Evolutionary conservation across 1,140 invertebrate species (phyloP).

Genomic region (Daktulosphaira vitifoliae): DNA sequence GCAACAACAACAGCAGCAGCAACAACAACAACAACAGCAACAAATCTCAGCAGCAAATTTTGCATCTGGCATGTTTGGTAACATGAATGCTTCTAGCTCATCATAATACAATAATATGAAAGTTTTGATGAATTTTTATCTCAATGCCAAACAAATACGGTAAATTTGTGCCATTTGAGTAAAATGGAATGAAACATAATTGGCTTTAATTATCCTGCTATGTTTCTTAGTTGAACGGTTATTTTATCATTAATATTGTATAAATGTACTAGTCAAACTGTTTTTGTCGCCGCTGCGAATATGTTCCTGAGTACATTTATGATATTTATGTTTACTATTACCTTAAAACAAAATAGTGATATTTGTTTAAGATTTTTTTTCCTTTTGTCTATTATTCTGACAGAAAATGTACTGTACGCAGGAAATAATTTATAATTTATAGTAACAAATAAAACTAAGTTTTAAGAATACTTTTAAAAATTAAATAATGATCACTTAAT

Average conservation of each 20-base stretch:
- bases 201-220: constrained; percentile 12
- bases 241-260: constrained; percentile 7
- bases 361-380: constrained; percentile 9
- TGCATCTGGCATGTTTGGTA: constrained; percentile 63
- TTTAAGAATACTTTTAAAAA: not conserved
- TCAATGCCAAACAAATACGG: not conserved
- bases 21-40: constrained; percentile 46
- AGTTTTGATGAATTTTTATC: not conserved
- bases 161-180: constrained; percentile 11
- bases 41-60: constrained; percentile 48
- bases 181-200: not conserved
- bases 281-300: constrained; percentile 28
- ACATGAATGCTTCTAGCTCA: constrained; percentile 68
- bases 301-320: constrained; percentile 33
- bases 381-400: not conserved
- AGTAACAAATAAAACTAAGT: not conserved
- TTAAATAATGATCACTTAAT: constrained; percentile 10
- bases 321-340: constrained; percentile 18
- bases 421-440: not conserved
- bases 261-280: constrained; percentile 33
- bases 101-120: constrained; percentile 49
- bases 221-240: constrained; percentile 14
- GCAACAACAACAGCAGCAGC: constrained; percentile 49
- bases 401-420: constrained; percentile 12
- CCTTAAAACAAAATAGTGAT: constrained; percentile 2